A percentile compares a stretch with the other conserved stretches of the same genome.
Evolutionary conservation across 2,888 invertebrate genomes (phyloP).

Genomic region (Cerceris ruficornis): DNA sequence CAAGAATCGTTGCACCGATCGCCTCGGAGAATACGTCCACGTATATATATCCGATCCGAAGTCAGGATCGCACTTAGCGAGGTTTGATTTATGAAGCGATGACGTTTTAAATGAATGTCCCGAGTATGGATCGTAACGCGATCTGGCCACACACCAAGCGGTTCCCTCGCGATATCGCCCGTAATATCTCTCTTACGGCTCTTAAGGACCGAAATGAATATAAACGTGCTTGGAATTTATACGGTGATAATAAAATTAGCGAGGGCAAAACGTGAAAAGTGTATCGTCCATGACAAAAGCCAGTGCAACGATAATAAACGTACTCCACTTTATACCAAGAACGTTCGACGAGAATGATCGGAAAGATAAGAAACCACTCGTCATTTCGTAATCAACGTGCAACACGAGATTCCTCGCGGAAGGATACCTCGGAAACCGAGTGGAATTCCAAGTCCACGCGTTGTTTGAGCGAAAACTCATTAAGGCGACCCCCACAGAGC

Average conservation of each 20-base stretch:
- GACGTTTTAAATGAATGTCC: slow-evolving; percentile 67
- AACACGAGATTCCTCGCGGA: not conserved
- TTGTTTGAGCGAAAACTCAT: slow-evolving; percentile 73
- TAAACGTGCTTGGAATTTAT: slow-evolving; percentile 48
- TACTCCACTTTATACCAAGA: not conserved
- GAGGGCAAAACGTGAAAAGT: slow-evolving; percentile 12
- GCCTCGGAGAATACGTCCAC: slow-evolving; percentile 7
- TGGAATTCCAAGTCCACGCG: slow-evolving; percentile 9
- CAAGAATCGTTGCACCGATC: not conserved
- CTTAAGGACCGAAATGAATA: slow-evolving; percentile 52
- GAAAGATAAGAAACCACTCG: not conserved
- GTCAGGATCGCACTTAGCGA: slow-evolving; percentile 53
- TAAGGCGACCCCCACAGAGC: slow-evolving; percentile 70
- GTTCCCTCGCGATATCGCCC: slow-evolving; percentile 53
- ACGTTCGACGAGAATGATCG: not conserved
- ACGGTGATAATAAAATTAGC: slow-evolving; percentile 52
- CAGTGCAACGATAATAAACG: slow-evolving; percentile 39
- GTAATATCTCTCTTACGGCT: slow-evolving; percentile 62
- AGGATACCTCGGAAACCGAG: not conserved
- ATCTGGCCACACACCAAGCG: slow-evolving; percentile 66
- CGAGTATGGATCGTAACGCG: slow-evolving; percentile 66
- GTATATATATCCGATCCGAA: slow-evolving; percentile 18
- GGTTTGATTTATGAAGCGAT: slow-evolving; percentile 66
- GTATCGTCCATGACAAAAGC: slow-evolving; percentile 41
- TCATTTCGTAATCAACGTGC: not conserved